A percentile compares a stretch with the other conserved stretches of the same genome.
Conservation (phyloP, 2,797 vertebrate genomes). For the Schizopygopsis pylzovi region DNA sequence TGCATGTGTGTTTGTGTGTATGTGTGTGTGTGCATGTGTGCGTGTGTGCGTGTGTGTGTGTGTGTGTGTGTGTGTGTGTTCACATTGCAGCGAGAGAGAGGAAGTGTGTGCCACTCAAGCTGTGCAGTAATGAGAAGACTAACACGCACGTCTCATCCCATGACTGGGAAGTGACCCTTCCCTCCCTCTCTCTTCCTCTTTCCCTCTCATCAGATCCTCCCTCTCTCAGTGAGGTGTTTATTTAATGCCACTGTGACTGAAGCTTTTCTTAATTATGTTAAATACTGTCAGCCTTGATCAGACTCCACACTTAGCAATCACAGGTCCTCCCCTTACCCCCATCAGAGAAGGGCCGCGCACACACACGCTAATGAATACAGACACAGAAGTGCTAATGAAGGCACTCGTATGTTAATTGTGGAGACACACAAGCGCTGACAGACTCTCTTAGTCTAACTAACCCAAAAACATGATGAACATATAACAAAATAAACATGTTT, state of each 20-base stretch:
- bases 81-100: constrained; percentile 48
- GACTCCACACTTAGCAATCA: constrained; percentile 59
- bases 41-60: background rate
- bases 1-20: constrained; percentile 11
- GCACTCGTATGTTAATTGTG: constrained; percentile 59
- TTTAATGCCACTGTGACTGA: constrained; percentile 67
- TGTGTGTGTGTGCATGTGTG: constrained; percentile 1
- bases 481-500: background rate
- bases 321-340: constrained; percentile 60
- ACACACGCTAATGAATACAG: constrained; percentile 58
- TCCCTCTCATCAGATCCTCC: constrained; percentile 60
- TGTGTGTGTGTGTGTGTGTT: constrained; percentile 26
- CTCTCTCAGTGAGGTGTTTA: constrained; percentile 66
- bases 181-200: constrained; percentile 42
- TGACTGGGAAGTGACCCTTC: constrained; percentile 64
- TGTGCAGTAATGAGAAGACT: constrained; percentile 65
- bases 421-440: constrained; percentile 40
- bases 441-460: constrained; percentile 47
- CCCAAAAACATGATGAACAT: constrained; percentile 34
- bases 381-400: constrained; percentile 62
- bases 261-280: constrained; percentile 70
- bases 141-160: constrained; percentile 58
- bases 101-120: constrained; percentile 63
- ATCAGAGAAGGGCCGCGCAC: constrained; percentile 46
- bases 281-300: constrained; percentile 67